Evolutionary conservation across 2,888 invertebrate genomes (phyloP), one percentile per base, ranked within the genome.

Genomic region (Pollenia griseotomentosa): DNA sequence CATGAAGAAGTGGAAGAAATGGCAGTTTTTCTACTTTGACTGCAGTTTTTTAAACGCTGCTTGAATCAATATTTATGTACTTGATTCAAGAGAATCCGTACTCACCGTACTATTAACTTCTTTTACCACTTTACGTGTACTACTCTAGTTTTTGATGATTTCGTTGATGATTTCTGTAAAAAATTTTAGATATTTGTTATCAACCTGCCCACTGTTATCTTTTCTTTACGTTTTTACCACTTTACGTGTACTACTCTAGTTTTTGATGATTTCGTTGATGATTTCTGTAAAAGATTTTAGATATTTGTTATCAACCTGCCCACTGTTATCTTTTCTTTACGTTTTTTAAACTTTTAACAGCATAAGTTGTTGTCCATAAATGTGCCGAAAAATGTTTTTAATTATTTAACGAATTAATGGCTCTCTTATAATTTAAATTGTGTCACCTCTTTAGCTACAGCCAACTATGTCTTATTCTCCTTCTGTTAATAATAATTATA

Each of bases 341-440:
- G 51, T 14, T 1, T 2, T 33, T 68, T 8, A 23, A 33, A 11
- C n/a, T 33, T 33, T 23, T 7, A 16, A 46, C 9, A 33, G 33
- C 33, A 6, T 33, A 6, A 33, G 33, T 33, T 33, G 4, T 33
- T 33, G 33, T 33, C 33, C 33, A 33, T 63, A 9, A 12, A 44
- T 53, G 53, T 65, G 44, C 33, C 65, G 55, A 55, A 77, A 53
- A 44, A 66, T 42, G 23, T 19, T 66, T 55, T 46, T n/a, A 46
- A 66, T 55, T 66, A 44, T 65, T 66, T n/a, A 66, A n/a, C 14
- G n/a, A 33, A 46, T 66, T 42, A 77, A 66, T 66, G 44, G 7
- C 46, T 33, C 46, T 33, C 44, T 55, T 19, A 44, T 55, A 46
- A 73, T 59, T 57, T 16, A n/a, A 23, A 8, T 40, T 16, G 6